Evolutionary conservation across 2,888 invertebrate genomes (phyloP), one percentile per base, ranked within the genome.

Genomic region (Campoplex capitator): DNA sequence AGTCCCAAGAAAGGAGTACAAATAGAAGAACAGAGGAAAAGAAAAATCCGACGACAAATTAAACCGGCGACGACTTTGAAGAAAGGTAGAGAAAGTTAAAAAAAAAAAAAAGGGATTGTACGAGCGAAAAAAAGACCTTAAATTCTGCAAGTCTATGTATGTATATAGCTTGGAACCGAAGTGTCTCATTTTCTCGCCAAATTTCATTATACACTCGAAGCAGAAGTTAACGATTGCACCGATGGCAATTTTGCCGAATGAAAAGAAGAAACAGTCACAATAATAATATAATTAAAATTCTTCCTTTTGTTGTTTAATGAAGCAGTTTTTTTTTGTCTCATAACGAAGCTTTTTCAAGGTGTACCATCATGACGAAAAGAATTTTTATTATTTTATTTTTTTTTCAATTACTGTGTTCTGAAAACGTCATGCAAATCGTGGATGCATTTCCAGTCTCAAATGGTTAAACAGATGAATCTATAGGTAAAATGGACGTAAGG

Each of bases 61-160:
- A 87, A 85, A 87, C 84, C 54, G 80, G 32, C 73, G 77, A 82
- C 58, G 84, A 80, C 79, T 80, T 84, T 88, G 56, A 35, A 76
- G 75, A 67, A 71, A 74, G 81, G 74, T 68, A 78, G 38, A 74
- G 54, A 18, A 67, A 51, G 80, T 23, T 23, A 23, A 58, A 28
- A 87, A 87, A 58, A 28, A 87, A 87, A 76, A 58, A 79, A 71
- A 51, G 58, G 38, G 71, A 54, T 58, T 18, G 58, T 74, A 23
- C 62, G 58, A 77, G 58, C 51, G 32, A 58, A 81, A 76, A 42
- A 54, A 54, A 74, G 23, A 45, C 16, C 35, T 74, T 56, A 48
- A 18, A 65, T 51, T 23, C 35, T 67, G 42, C 38, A 23, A 65
- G 38, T 23, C 23, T 67, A 51, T 68, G 23, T 74, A 73, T 45